A percentile compares a stretch with the other conserved stretches of the same genome.
phyloP scores from a whole-genome alignment of 2,888 invertebrate genomes.

The Melieria omissa region DNA sequence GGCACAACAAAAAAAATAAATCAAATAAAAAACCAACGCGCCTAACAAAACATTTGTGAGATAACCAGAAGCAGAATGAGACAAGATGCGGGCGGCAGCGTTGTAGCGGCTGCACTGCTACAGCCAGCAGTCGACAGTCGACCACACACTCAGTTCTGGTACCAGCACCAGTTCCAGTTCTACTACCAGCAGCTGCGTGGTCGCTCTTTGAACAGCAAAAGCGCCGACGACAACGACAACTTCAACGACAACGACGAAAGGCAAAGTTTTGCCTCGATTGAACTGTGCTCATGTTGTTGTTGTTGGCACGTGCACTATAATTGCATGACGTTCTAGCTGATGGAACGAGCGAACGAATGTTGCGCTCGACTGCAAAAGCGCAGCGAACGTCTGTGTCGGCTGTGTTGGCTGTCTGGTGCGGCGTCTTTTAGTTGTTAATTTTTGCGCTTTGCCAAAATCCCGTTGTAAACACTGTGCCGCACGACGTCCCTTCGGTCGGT shows the following conservation, averaged over 20 bases:
- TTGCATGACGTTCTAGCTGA: neutral
- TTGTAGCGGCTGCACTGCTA: neutral
- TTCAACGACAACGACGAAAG: neutral
- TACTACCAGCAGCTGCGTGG: neutral
- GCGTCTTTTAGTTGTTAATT: too few species aligned
- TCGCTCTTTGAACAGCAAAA: neutral
- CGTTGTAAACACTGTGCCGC: too few species aligned
- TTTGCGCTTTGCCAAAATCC: too few species aligned
- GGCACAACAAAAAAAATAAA: neutral
- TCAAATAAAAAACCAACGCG: neutral
- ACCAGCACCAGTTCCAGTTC: neutral
- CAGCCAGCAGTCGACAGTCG: neutral
- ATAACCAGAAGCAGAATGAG: neutral
- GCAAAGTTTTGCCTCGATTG: slow-evolving; percentile 25
- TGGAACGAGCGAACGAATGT: neutral
- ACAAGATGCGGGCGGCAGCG: neutral
- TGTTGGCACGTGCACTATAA: neutral
- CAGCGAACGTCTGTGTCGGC: neutral
- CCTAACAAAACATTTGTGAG: slow-evolving; percentile 2
- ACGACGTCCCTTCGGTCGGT: too few species aligned
- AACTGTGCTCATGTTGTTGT: neutral
- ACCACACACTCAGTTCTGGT: neutral
- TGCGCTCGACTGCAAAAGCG: neutral
- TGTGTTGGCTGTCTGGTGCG: too few species aligned
- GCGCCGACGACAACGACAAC: neutral